A percentile compares a stretch with the other conserved stretches of the same genome.
Conservation (phyloP, 2,113 vertebrate species). For the Erythrolamprus reginae region DNA sequence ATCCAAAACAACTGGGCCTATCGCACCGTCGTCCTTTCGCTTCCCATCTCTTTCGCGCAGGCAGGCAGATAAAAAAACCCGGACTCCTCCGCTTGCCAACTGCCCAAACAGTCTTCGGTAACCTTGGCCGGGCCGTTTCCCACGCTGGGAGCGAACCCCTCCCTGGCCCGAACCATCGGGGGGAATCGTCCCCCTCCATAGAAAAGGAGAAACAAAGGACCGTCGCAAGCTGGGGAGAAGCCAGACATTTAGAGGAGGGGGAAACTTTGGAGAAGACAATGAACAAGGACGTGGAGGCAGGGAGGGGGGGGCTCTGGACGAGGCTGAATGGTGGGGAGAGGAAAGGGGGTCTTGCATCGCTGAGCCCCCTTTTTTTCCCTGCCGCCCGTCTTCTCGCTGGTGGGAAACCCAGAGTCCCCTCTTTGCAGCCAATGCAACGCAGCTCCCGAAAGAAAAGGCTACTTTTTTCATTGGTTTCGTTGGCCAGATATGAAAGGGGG, state of each 20-base stretch:
- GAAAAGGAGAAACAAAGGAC: conserved; percentile 7
- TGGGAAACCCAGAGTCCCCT: background rate
- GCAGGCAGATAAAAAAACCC: background rate
- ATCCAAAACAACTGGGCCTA: rapidly evolving
- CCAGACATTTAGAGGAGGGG: background rate
- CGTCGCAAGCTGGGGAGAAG: background rate
- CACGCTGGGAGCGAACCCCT: conserved; percentile 6
- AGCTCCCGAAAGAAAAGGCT: background rate
- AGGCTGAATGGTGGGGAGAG: background rate
- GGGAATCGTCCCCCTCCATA: background rate
- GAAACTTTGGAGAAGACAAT: background rate
- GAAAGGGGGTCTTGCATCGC: background rate
- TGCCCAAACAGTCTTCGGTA: background rate
- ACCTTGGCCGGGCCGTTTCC: background rate
- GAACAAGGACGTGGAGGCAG: background rate
- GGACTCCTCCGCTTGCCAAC: too few relatives aligned
- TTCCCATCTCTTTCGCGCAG: background rate
- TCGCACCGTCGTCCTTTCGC: rapidly evolving
- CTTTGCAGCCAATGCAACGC: background rate
- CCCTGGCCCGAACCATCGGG: background rate
- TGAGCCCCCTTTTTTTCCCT: background rate
- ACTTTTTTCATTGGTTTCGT: background rate
- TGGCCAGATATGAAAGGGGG: background rate
- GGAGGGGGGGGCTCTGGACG: background rate
- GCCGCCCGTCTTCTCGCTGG: background rate